Percentiles rank a stretch among this genome's conserved stretches.
These are phyloP conservation scores for Sakesphorus luctuosus DNA, from an alignment of 2,113 vertebrate species.

Conservation along the genomic window DNA sequence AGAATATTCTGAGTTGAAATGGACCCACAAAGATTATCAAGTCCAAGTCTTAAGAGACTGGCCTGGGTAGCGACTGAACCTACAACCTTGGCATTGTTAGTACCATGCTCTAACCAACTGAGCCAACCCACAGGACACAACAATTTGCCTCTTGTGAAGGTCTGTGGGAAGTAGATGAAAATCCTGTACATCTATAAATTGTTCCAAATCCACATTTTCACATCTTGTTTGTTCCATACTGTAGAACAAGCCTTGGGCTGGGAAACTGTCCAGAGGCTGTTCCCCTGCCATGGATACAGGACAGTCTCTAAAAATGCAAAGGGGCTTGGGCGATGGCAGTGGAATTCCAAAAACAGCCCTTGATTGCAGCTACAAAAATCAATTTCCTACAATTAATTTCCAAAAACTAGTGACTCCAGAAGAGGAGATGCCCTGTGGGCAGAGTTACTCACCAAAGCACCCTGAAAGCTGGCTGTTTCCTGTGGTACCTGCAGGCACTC, in stretches of 20 bases:
- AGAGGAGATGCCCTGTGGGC: not conserved
- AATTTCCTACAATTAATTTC: not conserved
- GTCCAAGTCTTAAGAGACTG: not conserved
- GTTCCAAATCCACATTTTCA: not conserved
- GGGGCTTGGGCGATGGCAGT: not conserved
- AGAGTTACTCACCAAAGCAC: not conserved
- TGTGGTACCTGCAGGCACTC: rapidly evolving
- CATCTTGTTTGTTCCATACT: rapidly evolving
- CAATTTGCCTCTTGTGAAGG: not conserved
- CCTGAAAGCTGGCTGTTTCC: not conserved
- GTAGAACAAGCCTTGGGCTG: not conserved
- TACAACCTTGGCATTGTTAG: not conserved
- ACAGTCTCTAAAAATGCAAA: not conserved
- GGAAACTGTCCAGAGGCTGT: not conserved
- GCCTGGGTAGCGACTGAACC: not conserved
- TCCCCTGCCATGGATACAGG: not conserved
- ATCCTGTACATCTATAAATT: not conserved
- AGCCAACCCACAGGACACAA: not conserved
- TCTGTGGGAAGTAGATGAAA: not conserved
- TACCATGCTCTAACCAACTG: not conserved
- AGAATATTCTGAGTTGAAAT: not conserved
- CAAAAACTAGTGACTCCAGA: not conserved
- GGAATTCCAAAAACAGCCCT: not conserved
- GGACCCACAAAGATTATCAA: not conserved
- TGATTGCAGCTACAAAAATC: not conserved